These are phyloP conservation scores for Drymodes brunneopygia DNA, from an alignment of 2,113 vertebrate species.

Conservation along the genomic window DNA sequence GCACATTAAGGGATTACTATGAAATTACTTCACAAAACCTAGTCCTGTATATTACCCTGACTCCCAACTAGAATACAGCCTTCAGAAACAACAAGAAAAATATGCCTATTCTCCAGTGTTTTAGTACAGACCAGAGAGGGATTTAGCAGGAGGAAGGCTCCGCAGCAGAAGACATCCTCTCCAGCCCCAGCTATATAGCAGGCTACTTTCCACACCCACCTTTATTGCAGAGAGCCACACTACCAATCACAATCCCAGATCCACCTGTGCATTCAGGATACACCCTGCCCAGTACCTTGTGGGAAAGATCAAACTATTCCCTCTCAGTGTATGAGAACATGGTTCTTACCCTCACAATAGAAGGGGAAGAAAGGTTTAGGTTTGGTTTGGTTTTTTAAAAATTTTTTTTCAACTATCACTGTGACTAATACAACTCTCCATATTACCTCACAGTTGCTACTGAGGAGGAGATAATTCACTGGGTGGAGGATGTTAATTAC, in stretches of 20 bases:
- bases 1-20: not conserved
- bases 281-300: not conserved
- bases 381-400: not conserved
- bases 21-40: not conserved
- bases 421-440: not conserved
- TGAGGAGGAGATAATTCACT: not conserved
- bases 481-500: not conserved
- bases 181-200: not conserved
- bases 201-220: not conserved
- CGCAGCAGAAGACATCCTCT: not conserved
- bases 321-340: not conserved
- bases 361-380: not conserved
- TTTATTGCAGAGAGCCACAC: not conserved
- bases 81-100: not conserved
- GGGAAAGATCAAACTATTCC: not conserved
- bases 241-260: not conserved
- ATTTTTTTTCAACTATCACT: not conserved
- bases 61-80: not conserved
- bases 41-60: not conserved
- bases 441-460: not conserved
- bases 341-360: not conserved
- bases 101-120: accelerated
- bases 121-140: not conserved
- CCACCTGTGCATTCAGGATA: not conserved
- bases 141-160: not conserved